phyloP scores from a whole-genome alignment of 2,113 vertebrate genomes.

The pig (Sus scrofa) region T2T-Sscrofa CM000824.6:100055501-100056000 shows the following conservation, averaged over 20 bases:
- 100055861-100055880: neutral
- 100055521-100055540: too few species aligned
- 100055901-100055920: neutral
- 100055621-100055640: neutral
- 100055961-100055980: neutral
- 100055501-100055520: too few species aligned
- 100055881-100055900: neutral
- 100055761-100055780: neutral
- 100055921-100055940: neutral
- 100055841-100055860: neutral
- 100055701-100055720: neutral
- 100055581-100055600: neutral
- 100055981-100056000: neutral
- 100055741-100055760: neutral
- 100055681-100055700: neutral
- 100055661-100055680: neutral
- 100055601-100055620: neutral
- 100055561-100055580: neutral
- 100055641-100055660: neutral
- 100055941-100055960: neutral
- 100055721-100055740: neutral
- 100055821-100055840: neutral
- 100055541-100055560: too few species aligned
- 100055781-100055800: neutral
- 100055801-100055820: neutral